phyloP scores from a whole-genome alignment of 2,113 vertebrate genomes.

The Bubo blakistoni region DNA sequence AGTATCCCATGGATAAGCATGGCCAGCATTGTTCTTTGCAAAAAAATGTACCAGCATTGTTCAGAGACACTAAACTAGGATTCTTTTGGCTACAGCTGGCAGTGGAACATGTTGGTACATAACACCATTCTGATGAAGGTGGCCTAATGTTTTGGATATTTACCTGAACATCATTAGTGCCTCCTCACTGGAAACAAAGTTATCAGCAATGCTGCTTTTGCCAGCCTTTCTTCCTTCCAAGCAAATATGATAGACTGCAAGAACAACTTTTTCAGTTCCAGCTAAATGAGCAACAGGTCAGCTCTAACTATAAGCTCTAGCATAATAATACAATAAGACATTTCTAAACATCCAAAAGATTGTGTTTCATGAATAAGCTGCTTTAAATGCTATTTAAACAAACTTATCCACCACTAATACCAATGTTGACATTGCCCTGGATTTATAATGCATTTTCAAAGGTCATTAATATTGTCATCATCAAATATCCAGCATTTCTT shows the following conservation, averaged over 20 bases:
- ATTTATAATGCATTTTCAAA: conserved; percentile 28
- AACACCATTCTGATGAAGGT: neutral
- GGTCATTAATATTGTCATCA: conserved; percentile 9
- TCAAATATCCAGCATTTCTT: conserved; percentile 14
- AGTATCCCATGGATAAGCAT: neutral
- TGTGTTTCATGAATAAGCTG: conserved; percentile 27
- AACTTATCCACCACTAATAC: neutral
- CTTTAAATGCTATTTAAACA: conserved; percentile 37
- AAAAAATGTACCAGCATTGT: conserved; percentile 8
- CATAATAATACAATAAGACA: conserved; percentile 30
- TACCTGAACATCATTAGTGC: neutral
- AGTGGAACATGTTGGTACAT: neutral
- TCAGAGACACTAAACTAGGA: neutral
- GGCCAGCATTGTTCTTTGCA: conserved; percentile 46
- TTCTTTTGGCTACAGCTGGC: neutral
- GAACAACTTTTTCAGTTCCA: neutral
- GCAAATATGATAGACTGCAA: neutral
- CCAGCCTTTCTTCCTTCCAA: neutral
- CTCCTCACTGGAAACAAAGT: neutral
- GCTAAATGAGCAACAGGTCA: conserved; percentile 5
- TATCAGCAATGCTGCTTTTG: neutral
- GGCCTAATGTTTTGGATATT: neutral
- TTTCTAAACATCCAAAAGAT: conserved; percentile 35
- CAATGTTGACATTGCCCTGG: neutral
- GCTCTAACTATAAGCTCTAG: neutral